Evolutionary conservation across 2,113 vertebrate species (phyloP).

Genomic region (Felis chaus): DNA sequence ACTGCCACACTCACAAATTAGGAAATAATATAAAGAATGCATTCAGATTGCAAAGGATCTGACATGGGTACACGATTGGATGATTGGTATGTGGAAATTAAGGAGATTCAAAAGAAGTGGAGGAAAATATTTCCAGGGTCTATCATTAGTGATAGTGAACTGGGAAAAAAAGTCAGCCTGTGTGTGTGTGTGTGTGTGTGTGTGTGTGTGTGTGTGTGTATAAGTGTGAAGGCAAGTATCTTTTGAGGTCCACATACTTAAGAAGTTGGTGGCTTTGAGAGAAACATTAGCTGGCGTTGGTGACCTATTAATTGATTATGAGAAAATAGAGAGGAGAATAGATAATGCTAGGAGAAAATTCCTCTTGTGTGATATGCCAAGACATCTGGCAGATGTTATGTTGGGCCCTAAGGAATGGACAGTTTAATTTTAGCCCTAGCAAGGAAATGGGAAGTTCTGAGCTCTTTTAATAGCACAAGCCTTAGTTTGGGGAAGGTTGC

Average conservation of each 20-base stretch:
- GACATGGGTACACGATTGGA: constrained; percentile 11
- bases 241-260: constrained; percentile 19
- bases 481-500: constrained; percentile 80
- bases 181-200: neutral
- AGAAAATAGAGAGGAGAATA: constrained; percentile 67
- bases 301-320: constrained; percentile 76
- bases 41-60: constrained; percentile 40
- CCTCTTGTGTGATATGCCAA: constrained; percentile 74
- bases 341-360: constrained; percentile 77
- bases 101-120: constrained; percentile 33
- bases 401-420: constrained; percentile 83
- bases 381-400: constrained; percentile 86
- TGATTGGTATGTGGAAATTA: constrained; percentile 59
- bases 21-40: constrained; percentile 31
- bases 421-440: constrained; percentile 86
- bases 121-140: neutral
- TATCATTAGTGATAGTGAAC: neutral
- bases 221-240: constrained; percentile 5
- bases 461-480: constrained; percentile 81
- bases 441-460: constrained; percentile 86
- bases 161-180: neutral
- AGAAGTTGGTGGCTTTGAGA: constrained; percentile 64
- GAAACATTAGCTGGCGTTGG: constrained; percentile 63
- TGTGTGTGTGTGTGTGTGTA: neutral
- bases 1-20: constrained; percentile 42